Evolutionary conservation across 1,140 invertebrate genomes (phyloP), one percentile per base, ranked within the genome.

Genomic region (Drosophila insularis): DNA sequence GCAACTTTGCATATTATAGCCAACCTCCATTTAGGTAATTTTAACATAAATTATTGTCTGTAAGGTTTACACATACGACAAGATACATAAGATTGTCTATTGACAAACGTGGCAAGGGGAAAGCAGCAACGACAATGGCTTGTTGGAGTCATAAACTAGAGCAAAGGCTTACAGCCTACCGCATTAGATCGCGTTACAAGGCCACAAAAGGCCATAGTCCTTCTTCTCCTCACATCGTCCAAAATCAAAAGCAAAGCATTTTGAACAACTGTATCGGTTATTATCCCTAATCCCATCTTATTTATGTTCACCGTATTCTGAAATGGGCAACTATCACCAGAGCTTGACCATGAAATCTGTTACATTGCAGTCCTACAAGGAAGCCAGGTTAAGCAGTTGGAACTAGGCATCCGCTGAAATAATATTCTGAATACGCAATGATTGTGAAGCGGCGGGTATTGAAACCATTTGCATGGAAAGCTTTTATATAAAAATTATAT

Each of bases 1-100:
- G 65, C 69, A 80, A 81, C 72, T 78, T 87, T 82, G 82, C 80
- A 81, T 90, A 90, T 90, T 90, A 90, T 80, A 90, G 90, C 82
- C 84, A 90, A 69, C 35, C 77, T 61, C 72, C 71, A 73, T 81
- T 81, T 67, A 56, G 65, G 50, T 35, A 62, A 70, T 65, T 74
- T 81, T 58, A 73, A 74, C 81, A 87, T 71, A 62, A 90, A 89
- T 90, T 80, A 73, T 84, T 69, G 65, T 67, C 66, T 37, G 35
- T 66, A 63, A 23, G 19, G 40, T 53, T 54, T 11, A 46, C 43
- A 50, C 50, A 32, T 60, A 64, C 40, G 19, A 10, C 10, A 0
- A 53, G 5, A 32, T 53, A 40, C 32, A 13, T 55, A 17, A 46
- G 17, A 46, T 39, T 59, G 17, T 63, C 32, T 66, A 46, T 69